Evolutionary conservation across 1,140 invertebrate species (phyloP).

Genomic region (Tetragnatha versicolor): DNA sequence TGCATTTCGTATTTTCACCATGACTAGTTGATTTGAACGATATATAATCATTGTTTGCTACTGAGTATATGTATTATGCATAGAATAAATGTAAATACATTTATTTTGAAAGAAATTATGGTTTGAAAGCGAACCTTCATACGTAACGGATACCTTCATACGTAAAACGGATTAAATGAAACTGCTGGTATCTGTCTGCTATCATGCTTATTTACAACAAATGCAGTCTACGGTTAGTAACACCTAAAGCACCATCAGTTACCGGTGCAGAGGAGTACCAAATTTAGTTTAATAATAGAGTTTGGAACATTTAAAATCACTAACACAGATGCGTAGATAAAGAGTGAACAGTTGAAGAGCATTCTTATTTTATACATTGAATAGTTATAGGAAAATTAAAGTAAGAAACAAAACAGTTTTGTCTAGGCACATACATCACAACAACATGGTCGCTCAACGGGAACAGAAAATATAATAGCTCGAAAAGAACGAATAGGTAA

Average conservation of each 20-base stretch:
- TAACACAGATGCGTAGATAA: slow-evolving; percentile 45
- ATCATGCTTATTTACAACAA: slow-evolving; percentile 49
- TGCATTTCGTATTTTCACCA: no score
- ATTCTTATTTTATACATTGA: slow-evolving; percentile 34
- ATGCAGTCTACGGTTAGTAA: slow-evolving; percentile 34
- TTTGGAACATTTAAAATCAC: slow-evolving; percentile 46
- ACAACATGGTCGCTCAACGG: slow-evolving; percentile 17
- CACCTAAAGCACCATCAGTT: slow-evolving; percentile 31
- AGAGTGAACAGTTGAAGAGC: slow-evolving; percentile 37
- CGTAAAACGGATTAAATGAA: no score
- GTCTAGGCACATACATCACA: slow-evolving; percentile 42
- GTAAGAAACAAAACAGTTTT: slow-evolving; percentile 24
- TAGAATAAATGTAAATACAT: no score
- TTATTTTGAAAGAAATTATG: no score
- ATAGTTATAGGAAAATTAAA: slow-evolving; percentile 15
- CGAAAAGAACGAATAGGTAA: no score
- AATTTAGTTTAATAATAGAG: neutral
- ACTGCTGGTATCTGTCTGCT: neutral
- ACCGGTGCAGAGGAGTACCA: neutral
- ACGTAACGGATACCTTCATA: no score
- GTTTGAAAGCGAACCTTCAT: no score
- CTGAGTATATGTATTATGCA: no score
- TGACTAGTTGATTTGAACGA: no score
- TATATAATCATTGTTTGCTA: no score
- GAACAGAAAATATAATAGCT: neutral